Conservation (phyloP, 2,113 vertebrate species). For the Cyphomyrus discorhynchus region DNA sequence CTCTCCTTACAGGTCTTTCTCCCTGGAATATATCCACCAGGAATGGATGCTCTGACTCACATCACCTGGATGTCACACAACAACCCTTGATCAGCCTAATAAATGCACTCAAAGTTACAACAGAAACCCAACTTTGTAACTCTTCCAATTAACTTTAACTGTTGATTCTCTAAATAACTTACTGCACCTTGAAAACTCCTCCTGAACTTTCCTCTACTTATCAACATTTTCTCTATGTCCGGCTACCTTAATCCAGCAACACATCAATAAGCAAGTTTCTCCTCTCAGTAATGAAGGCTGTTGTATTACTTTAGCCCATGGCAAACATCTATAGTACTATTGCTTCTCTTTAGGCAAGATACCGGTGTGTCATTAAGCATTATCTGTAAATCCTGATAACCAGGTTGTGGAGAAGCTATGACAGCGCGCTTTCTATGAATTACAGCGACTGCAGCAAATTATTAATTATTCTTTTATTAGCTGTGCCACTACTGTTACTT, state of each 20-base stretch:
- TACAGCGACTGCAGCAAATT: background rate
- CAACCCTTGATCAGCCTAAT: background rate
- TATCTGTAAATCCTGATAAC: background rate
- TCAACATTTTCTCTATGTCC: background rate
- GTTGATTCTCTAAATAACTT: background rate
- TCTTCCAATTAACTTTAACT: background rate
- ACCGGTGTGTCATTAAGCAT: background rate
- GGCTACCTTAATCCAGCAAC: background rate
- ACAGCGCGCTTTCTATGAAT: background rate
- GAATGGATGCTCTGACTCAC: background rate
- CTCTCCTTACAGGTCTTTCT: background rate
- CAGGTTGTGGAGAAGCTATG: background rate
- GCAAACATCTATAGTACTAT: background rate
- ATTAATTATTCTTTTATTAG: slow-evolving; percentile 3
- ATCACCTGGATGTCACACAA: background rate
- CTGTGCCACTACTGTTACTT: background rate
- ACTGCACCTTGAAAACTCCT: background rate
- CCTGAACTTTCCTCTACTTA: background rate
- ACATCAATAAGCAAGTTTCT: background rate
- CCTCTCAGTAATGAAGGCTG: background rate
- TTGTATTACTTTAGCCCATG: background rate
- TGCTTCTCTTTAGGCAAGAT: background rate
- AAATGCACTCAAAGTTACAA: background rate
- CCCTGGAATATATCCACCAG: background rate
- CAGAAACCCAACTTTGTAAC: background rate